A percentile compares a stretch with the other conserved stretches of the same genome.
These are phyloP conservation scores for Heliconius melpomene DNA, from an alignment of 1,140 invertebrate genomes.

Conservation along the genomic window DNA sequence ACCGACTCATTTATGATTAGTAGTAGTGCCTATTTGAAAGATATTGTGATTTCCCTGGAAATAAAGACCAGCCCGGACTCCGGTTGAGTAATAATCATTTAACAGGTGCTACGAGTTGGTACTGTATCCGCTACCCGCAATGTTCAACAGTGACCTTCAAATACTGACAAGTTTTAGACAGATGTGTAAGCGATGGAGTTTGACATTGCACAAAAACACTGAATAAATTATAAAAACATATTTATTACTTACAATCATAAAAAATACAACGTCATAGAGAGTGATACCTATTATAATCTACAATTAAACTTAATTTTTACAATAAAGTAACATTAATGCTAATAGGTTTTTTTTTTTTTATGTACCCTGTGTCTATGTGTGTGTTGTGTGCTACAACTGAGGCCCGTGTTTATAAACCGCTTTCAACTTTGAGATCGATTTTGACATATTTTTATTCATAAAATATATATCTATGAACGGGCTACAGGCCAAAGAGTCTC, in stretches of 20 bases:
- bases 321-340: not conserved
- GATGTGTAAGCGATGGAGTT: not conserved
- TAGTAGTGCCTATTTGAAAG: not conserved
- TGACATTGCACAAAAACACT: not conserved
- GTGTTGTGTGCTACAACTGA: not conserved
- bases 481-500: too few relatives aligned
- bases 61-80: too few relatives aligned
- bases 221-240: slow-evolving; percentile 11
- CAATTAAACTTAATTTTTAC: slow-evolving; percentile 7
- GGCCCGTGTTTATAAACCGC: too few relatives aligned
- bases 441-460: too few relatives aligned
- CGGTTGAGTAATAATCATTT: not conserved
- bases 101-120: not conserved
- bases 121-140: not conserved
- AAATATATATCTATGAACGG: too few relatives aligned
- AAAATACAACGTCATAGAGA: slow-evolving; percentile 10
- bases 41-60: not conserved
- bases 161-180: not conserved
- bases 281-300: slow-evolving; percentile 12
- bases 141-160: not conserved
- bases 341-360: not conserved
- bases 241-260: not conserved
- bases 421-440: too few relatives aligned
- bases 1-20: too few relatives aligned
- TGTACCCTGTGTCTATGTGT: not conserved